Evolutionary conservation across 2,113 vertebrate species (phyloP).

Genomic region (Hassar affinis): DNA sequence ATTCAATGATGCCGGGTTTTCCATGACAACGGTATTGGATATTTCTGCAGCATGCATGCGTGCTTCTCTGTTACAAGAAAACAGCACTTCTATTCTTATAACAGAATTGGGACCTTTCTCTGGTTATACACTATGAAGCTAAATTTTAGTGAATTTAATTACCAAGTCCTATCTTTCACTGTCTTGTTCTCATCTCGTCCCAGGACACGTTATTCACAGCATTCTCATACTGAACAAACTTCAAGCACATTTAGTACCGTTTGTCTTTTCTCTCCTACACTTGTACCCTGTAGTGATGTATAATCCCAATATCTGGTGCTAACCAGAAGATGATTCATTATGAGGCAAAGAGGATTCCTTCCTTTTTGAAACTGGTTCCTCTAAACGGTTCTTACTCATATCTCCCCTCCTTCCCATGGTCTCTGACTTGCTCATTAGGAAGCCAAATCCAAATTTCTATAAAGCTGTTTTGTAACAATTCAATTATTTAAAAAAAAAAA

Average conservation of each 20-base stretch:
- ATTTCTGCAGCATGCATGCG: neutral
- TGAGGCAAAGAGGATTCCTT: neutral
- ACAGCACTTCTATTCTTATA: neutral
- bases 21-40: too few relatives aligned
- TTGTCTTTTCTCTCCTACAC: neutral
- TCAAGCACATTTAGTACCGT: neutral
- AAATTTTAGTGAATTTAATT: neutral
- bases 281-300: neutral
- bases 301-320: neutral
- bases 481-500: neutral
- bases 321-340: neutral
- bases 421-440: neutral
- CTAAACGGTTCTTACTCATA: neutral
- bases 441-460: neutral
- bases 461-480: neutral
- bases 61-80: neutral
- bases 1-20: slow-evolving; percentile 40
- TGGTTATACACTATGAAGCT: neutral
- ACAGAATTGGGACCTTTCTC: neutral
- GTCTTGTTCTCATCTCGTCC: neutral
- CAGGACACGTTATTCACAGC: neutral
- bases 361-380: neutral
- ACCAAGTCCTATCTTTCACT: neutral
- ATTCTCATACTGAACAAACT: neutral
- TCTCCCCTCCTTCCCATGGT: neutral